Percentiles rank a stretch among this genome's conserved stretches.
These are phyloP conservation scores for Phymanthus crucifer DNA, from an alignment of 92 coral and sea anemone species.

Conservation along the genomic window DNA sequence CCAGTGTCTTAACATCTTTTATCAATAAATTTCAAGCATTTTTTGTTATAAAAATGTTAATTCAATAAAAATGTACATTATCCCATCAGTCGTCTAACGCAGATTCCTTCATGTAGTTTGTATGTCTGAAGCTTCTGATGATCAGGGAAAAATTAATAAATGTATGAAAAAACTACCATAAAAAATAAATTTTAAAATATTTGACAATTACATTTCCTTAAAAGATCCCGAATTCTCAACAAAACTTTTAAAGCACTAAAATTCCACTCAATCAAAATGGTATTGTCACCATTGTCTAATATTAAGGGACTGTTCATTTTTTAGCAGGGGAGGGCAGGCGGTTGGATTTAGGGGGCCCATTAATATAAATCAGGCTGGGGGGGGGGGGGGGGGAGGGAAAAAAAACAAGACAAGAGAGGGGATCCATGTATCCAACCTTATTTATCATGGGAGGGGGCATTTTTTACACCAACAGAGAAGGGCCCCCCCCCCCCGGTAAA, in stretches of 20 bases:
- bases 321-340: no score
- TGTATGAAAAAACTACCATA: constrained; percentile 18
- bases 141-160: constrained; percentile 10
- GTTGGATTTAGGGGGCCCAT: no score
- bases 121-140: constrained; percentile 13
- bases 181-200: constrained; percentile 38
- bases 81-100: constrained; percentile 29
- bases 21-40: constrained; percentile 28
- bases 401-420: no score
- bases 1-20: constrained; percentile 17
- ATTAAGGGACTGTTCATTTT: no score
- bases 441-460: no score
- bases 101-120: constrained; percentile 11
- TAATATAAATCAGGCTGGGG: no score
- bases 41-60: constrained; percentile 42
- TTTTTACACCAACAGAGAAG: no score
- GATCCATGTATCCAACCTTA: no score
- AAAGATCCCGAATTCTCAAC: constrained; percentile 24
- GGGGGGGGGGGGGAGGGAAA: no score
- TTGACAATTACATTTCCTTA: constrained; percentile 11
- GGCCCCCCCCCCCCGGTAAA: no score
- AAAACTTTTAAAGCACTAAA: constrained; percentile 21
- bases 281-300: constrained; percentile 30
- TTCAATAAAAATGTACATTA: constrained; percentile 48
- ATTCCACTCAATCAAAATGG: constrained; percentile 37